Conservation (phyloP, 2,888 invertebrate species). For the Eupithecia exiguata region DNA sequence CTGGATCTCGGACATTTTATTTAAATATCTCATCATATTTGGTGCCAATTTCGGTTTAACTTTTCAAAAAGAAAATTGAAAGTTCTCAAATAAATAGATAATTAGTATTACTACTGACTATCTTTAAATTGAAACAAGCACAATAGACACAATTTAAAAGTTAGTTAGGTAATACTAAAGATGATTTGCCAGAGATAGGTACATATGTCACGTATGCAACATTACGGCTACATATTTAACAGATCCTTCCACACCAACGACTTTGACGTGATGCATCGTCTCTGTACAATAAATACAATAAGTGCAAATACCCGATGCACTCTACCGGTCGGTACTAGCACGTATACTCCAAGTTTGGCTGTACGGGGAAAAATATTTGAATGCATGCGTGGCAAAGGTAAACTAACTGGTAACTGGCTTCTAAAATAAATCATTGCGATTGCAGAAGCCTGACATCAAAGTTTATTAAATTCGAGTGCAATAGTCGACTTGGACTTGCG, state of each 20-base stretch:
- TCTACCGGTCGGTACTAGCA: background rate
- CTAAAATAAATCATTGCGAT: background rate
- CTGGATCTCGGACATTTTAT: background rate
- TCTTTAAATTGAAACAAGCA: too few species aligned
- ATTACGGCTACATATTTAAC: background rate
- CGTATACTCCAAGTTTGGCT: background rate
- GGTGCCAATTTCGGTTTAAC: too few species aligned
- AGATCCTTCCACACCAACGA: too few species aligned
- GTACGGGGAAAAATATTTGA: background rate
- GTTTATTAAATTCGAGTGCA: slow-evolving; percentile 6
- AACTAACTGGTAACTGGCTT: too few species aligned
- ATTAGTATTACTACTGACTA: background rate
- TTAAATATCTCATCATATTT: background rate
- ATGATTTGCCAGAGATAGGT: background rate
- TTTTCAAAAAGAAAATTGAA: background rate
- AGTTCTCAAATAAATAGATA: background rate
- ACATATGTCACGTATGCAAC: background rate
- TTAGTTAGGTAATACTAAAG: too few species aligned
- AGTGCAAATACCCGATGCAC: background rate
- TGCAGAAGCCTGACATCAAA: background rate
- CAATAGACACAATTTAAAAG: too few species aligned
- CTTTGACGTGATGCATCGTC: too few species aligned
- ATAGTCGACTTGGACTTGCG: background rate
- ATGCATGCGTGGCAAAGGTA: background rate
- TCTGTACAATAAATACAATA: background rate